Evolutionary conservation across 2,888 invertebrate genomes (phyloP), one percentile per base, ranked within the genome.

Genomic region (Stenodera caucasica): DNA sequence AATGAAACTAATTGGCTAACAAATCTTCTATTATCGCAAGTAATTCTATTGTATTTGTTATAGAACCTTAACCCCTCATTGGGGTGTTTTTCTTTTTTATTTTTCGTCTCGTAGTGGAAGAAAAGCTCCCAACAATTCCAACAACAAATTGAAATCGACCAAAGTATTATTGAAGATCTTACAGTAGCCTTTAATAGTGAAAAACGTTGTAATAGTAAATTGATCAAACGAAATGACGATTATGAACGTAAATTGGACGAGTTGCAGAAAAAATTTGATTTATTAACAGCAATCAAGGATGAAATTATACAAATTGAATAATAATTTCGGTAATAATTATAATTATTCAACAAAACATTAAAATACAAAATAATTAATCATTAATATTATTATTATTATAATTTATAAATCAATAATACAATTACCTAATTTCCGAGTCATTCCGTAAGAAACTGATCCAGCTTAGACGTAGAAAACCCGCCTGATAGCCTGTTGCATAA

Each of bases 401-500:
- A 51, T n/a, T n/a, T n/a, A 61, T 45, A 3, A 51, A 58, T 9
- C 15, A 49, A 23, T 50, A 60, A 51, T 45, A 52, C 40, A 56
- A 56, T 58, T 49, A 63, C 15, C 60, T 57, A 59, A 71, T 63
- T 55, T 67, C 69, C n/a, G 52, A 26, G 61, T 73, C 73, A 12
- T 61, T 57, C 49, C 71, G 71, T 59, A 78, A 66, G 64, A 77
- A 77, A 50, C 72, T 69, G 63, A 78, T 61, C 63, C 67, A 70
- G 51, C 67, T 72, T 32, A 82, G 58, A 57, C 81, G 69, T 9
- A 82, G 75, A 62, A 84, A 77, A n/a, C 84, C 84, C 35, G 79
- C 77, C 63, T 83, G 81, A 66, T 81, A 81, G n/a, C 82, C 83
- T 15, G 76, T 70, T 21, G 81, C 81, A 30, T 80, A 72, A 75